A percentile compares a stretch with the other conserved stretches of the same genome.
phyloP scores from a whole-genome alignment of 2,888 invertebrate genomes.

The Leuctra nigra region DNA sequence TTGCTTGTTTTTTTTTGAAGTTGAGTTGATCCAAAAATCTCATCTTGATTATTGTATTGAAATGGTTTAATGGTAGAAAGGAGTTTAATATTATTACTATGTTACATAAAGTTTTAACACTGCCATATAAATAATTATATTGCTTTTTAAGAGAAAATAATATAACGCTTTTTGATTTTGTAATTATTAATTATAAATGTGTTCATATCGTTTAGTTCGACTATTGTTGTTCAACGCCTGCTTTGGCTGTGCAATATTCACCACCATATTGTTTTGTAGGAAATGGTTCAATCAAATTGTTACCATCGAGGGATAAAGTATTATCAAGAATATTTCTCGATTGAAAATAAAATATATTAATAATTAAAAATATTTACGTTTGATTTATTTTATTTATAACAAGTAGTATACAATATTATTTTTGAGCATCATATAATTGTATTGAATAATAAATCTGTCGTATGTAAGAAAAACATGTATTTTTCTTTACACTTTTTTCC shows the following conservation, averaged over 20 bases:
- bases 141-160: conserved; percentile 7
- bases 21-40: too few species aligned
- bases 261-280: conserved; percentile 1
- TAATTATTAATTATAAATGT: conserved; percentile 10
- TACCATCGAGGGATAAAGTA: conserved; percentile 12
- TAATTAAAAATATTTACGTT: background rate
- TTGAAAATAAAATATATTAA: conserved; percentile 13
- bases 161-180: background rate
- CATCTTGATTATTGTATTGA: too few species aligned
- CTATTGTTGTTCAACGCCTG: conserved; percentile 10
- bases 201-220: conserved; percentile 7
- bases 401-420: background rate
- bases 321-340: conserved; percentile 18
- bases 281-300: conserved; percentile 10
- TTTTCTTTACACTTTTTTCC: too few species aligned
- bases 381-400: conserved; percentile 9
- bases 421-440: background rate
- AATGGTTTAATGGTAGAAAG: too few species aligned
- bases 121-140: conserved; percentile 12
- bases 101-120: too few species aligned
- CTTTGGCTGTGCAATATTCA: conserved; percentile 18
- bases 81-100: too few species aligned
- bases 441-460: background rate
- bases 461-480: too few species aligned
- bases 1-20: too few species aligned